phyloP scores from a whole-genome alignment of 1,140 invertebrate species.

The Brachionus paranguensis region DNA sequence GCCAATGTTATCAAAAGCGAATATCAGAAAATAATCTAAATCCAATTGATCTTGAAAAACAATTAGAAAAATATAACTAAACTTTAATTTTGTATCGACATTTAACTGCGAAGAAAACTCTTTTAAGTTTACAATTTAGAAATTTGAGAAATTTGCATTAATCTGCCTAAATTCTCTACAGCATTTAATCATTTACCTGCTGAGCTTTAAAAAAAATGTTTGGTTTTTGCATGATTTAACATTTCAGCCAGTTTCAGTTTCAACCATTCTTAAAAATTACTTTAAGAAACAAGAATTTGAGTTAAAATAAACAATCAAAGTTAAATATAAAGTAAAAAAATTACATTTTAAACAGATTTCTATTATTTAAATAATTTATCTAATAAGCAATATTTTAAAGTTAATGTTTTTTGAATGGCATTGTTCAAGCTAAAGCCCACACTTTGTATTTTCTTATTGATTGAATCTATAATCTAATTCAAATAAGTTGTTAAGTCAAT shows the following conservation, averaged over 20 bases:
- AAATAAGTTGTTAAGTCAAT: background rate
- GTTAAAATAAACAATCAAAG: background rate
- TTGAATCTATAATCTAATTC: background rate
- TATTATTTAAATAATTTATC: background rate
- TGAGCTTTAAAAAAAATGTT: background rate
- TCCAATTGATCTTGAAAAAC: background rate
- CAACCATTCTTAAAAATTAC: background rate
- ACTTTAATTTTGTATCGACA: background rate
- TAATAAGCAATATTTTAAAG: background rate
- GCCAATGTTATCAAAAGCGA: background rate
- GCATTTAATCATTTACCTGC: background rate
- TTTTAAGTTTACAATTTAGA: background rate
- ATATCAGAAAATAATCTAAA: background rate
- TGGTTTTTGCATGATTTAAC: background rate
- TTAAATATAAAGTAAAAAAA: background rate
- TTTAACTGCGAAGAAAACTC: background rate
- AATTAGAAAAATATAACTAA: background rate
- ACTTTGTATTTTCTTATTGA: background rate
- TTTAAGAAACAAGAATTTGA: background rate
- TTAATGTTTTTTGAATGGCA: background rate
- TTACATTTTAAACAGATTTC: background rate
- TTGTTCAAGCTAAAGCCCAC: background rate
- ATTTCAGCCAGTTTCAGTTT: background rate
- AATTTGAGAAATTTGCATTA: background rate
- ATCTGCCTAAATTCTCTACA: background rate